Base-by-base conservation (phyloP, 2,888 invertebrate genomes). In the Seladonia tumulorum region DNA sequence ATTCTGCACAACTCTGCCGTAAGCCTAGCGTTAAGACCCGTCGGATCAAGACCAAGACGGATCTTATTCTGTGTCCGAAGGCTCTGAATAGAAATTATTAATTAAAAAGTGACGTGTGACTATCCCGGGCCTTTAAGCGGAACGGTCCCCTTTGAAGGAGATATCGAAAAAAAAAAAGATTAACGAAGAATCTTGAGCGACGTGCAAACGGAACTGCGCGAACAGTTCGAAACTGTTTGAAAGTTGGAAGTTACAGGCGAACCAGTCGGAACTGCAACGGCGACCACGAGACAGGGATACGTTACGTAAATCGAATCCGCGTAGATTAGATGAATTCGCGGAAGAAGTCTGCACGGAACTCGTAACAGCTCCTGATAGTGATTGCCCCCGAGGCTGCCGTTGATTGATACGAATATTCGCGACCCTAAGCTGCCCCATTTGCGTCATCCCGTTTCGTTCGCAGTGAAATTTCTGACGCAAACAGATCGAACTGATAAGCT, bases 391-490 rank as follows among this genome's bases (percentile, higher is more conserved):
- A 18, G 66, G 66, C 66, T 66, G 66, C 35, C 18, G 35, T 29
- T 66, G 66, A 66, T 66, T 35, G 66, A 29, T 35, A 35, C 66
- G 66, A 35, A 66, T 35, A 66, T 35, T 18, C 66, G 66, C 35
- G 8, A 18, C 18, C 66, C 66, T 60, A 25, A 60, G 60, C 25
- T 60, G 25, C 76, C 76, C 29, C 68, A 18, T 79, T 29, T 86
- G 66, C 73, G 79, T 85, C 77, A 53, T 25, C 35, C n/a, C 39
- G 39, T 83, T 85, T 83, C 66, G 49, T 76, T 79, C 49, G 22
- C 22, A 18, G 57, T 42, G 47, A 25, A 79, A 73, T 76, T 76
- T 29, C 57, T 35, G 60, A 75, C 74, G 53, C 25, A 68, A 79
- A 73, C 60, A 45, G 70, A 75, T 25, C 35, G 35, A 1, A n/a